Evolutionary conservation across 2,113 vertebrate genomes (phyloP), one percentile per base, ranked within the genome.

Genomic region (Salvelinus namaycush): DNA sequence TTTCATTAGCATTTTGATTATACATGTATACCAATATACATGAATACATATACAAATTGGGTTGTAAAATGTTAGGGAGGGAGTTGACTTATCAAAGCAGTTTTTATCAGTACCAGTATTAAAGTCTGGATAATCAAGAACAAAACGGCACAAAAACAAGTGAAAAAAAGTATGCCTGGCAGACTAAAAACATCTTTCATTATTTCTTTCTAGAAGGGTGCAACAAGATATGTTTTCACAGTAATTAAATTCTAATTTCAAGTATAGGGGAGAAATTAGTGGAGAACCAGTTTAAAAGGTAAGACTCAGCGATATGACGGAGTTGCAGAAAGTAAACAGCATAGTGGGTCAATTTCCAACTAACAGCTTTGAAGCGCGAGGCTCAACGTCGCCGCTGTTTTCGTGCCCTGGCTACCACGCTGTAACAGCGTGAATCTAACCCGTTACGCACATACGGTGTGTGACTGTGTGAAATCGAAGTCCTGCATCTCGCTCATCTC

Each of bases 21-120:
- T 76, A 85, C 81, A 90, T 88, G 89, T 89, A 89, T 88, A 87
- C 80, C 84, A 90, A 90, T 88, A 88, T 89, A 90, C 87, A 89
- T 86, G 81, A 81, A 79, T 76, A 77, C 71, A 74, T 27, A 51
- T 34, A 20, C 14, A 44, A 26, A 34, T 20, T 24, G n/a, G n/a
- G 26, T 64, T 66, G 14, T 48, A 83, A 86, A 84, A 87, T 54
- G 75, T 73, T 68, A 85, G 81, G 74, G 73, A 83, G 57, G 27
- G 84, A 82, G 64, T 70, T 76, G 83, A 72, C 71, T 70, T 73
- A 76, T 79, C 65, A 65, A 57, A 5, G 12, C 84, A 44, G 59
- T 77, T 74, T 31, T 72, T 24, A 72, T 62, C 12, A 26, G 26
- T 24, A 24, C 80, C 80, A 62, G 51, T 68, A 9, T 29, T 26